Conservation (phyloP, 2,113 vertebrate genomes). For the Ailurus styani region DNA sequence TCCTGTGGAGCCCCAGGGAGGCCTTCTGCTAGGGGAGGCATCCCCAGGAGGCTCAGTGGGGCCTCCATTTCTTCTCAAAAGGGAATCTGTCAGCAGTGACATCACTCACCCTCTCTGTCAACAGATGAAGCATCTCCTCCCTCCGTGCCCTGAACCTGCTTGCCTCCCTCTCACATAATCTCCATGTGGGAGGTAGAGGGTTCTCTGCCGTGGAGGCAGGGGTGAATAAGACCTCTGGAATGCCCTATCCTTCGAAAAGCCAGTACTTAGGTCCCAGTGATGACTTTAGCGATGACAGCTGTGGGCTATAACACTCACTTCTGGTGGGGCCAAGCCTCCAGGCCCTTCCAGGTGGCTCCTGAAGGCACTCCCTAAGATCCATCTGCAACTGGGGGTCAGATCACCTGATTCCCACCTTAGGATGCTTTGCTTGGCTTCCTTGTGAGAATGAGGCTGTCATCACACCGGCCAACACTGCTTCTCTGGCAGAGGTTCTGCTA, state of each 20-base stretch:
- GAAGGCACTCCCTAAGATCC: background rate
- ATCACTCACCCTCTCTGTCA: background rate
- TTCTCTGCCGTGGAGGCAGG: background rate
- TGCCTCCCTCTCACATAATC: background rate
- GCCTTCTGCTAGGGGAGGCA: background rate
- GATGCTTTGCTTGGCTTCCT: background rate
- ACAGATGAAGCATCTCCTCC: background rate
- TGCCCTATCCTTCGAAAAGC: background rate
- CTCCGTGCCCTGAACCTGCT: background rate
- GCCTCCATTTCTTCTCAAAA: background rate
- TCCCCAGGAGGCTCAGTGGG: background rate
- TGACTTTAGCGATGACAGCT: background rate
- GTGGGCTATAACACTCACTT: background rate
- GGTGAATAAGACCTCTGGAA: background rate
- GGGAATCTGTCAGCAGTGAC: background rate
- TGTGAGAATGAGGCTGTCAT: background rate
- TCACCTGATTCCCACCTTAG: background rate
- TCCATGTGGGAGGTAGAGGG: background rate
- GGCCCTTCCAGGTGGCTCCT: background rate
- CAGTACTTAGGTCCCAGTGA: background rate
- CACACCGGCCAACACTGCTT: background rate
- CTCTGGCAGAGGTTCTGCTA: background rate
- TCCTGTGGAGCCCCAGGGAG: background rate
- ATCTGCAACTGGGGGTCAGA: background rate
- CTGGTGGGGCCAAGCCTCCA: background rate